These are phyloP conservation scores for Vireo altiloquus DNA, from an alignment of 2,113 vertebrate genomes.

Conservation along the genomic window DNA sequence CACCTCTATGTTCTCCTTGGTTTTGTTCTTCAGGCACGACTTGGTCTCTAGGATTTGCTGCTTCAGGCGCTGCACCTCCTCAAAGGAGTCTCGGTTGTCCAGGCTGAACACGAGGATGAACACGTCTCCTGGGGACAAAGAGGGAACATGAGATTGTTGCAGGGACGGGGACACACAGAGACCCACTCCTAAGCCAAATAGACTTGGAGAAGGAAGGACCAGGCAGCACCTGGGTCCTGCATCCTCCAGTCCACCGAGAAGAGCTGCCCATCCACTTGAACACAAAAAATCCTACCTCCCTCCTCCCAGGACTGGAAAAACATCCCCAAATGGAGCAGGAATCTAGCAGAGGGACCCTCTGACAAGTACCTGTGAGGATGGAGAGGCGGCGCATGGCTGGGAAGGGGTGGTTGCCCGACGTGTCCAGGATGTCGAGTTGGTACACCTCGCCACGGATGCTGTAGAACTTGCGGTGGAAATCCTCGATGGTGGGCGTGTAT, in stretches of 20 bases:
- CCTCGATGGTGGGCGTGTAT: conserved; percentile 97
- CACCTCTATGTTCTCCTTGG: conserved; percentile 90
- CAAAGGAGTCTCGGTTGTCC: conserved; percentile 95
- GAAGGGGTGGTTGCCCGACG: conserved; percentile 94
- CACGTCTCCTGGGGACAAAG: conserved; percentile 82
- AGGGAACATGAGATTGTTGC: background rate
- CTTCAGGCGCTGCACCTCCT: conserved; percentile 93
- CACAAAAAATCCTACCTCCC: background rate
- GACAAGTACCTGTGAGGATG: conserved; percentile 89
- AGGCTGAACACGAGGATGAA: conserved; percentile 97
- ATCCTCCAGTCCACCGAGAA: background rate
- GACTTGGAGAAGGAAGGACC: background rate
- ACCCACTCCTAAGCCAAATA: background rate
- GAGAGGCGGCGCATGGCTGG: conserved; percentile 96
- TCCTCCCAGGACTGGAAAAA: background rate
- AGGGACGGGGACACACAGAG: background rate
- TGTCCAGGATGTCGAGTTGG: conserved; percentile 96
- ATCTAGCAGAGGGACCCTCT: background rate
- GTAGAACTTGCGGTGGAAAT: conserved; percentile 99
- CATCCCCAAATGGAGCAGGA: background rate
- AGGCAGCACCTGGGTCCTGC: background rate
- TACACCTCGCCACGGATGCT: conserved; percentile 95
- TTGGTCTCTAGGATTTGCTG: conserved; percentile 96
- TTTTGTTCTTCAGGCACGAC: conserved; percentile 93
- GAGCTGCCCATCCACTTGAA: background rate